Evolutionary conservation across 2,797 vertebrate genomes (phyloP).

Genomic region (Lemur catta): DNA sequence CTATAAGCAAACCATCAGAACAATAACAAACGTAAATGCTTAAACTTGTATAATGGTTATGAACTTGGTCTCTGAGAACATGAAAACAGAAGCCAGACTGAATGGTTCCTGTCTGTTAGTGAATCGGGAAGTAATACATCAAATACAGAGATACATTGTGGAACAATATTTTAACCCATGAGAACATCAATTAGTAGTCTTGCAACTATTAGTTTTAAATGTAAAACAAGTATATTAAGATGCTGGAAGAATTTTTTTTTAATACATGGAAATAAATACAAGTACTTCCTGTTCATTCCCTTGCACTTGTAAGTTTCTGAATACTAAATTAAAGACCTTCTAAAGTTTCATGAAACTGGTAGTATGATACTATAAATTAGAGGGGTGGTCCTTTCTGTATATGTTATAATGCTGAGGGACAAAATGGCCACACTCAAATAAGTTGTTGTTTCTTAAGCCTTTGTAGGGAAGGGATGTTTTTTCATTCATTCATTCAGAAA

Average conservation of each 20-base stretch:
- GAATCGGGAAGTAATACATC: conserved; percentile 32
- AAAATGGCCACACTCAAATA: background rate
- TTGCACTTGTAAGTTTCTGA: conserved; percentile 29
- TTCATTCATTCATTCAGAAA: background rate
- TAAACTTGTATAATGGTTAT: background rate
- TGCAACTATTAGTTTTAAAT: background rate
- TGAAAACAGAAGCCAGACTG: background rate
- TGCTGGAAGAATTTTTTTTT: background rate
- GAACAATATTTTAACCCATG: conserved; percentile 1
- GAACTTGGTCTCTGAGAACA: background rate
- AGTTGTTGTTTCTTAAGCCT: conserved; percentile 35
- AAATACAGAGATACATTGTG: background rate
- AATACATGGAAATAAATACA: conserved; percentile 31
- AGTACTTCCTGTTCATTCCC: background rate
- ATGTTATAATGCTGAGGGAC: background rate
- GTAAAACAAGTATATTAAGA: background rate
- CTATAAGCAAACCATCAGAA: background rate
- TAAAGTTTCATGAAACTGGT: conserved; percentile 24
- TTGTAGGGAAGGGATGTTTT: background rate
- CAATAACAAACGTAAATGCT: background rate
- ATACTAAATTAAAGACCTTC: conserved; percentile 24
- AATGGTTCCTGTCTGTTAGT: background rate
- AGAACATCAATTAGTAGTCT: background rate
- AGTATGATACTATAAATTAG: background rate
- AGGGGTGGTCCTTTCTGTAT: background rate